phyloP scores from a whole-genome alignment of 2,113 vertebrate genomes.

The Anoura caudifer region DNA sequence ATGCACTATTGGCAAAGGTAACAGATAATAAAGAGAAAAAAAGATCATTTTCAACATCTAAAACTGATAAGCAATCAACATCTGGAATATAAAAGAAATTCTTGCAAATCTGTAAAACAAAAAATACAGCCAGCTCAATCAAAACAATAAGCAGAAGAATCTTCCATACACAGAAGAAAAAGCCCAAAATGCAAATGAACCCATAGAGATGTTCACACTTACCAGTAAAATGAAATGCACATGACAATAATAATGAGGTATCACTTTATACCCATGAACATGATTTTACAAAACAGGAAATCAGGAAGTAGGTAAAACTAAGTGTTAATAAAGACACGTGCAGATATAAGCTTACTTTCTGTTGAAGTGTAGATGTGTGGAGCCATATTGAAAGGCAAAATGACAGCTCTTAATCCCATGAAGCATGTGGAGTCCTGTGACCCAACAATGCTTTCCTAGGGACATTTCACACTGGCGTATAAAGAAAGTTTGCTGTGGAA shows the following conservation, averaged over 20 bases:
- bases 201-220: background rate
- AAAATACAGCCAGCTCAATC: background rate
- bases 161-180: background rate
- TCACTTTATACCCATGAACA: background rate
- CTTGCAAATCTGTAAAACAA: background rate
- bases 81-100: background rate
- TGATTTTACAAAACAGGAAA: background rate
- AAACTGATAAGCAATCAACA: background rate
- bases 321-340: background rate
- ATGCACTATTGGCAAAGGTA: background rate
- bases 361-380: accelerated
- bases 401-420: background rate
- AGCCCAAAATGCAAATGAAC: background rate
- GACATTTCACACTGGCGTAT: background rate
- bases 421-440: background rate
- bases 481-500: background rate
- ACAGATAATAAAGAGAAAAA: background rate
- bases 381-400: background rate
- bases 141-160: background rate
- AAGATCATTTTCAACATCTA: background rate
- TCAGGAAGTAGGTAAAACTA: background rate
- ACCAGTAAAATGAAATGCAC: background rate
- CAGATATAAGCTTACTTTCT: too few species aligned
- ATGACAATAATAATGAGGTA: background rate
- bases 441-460: background rate